A percentile compares a stretch with the other conserved stretches of the same genome.
Evolutionary conservation across 2,888 invertebrate species (phyloP).

Genomic region (Erebia aethiops): DNA sequence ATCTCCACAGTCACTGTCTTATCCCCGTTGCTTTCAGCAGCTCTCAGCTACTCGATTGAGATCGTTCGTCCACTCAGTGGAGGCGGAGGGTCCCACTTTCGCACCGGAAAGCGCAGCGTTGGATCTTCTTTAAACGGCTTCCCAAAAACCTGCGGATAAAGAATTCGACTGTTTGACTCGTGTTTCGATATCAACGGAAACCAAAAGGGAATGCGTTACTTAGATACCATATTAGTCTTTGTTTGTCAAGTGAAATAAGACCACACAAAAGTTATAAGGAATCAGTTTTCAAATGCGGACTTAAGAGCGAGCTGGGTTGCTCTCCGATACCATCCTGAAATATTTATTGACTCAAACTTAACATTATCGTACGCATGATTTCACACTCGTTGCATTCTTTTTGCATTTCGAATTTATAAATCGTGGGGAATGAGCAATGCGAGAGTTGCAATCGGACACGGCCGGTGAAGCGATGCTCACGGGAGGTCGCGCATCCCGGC

Average conservation of each 20-base stretch:
- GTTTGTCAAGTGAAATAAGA: not conserved
- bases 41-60: too few relatives aligned
- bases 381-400: slow-evolving; percentile 64
- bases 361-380: slow-evolving; percentile 65
- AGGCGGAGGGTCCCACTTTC: too few relatives aligned
- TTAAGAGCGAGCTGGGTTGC: not conserved
- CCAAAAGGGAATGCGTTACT: too few relatives aligned
- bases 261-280: not conserved
- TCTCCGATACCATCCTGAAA: slow-evolving; percentile 35
- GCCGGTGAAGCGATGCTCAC: slow-evolving; percentile 54
- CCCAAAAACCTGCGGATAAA: too few relatives aligned
- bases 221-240: too few relatives aligned
- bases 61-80: too few relatives aligned
- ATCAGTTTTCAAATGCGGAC: not conserved
- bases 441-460: slow-evolving; percentile 70
- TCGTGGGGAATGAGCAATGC: slow-evolving; percentile 66
- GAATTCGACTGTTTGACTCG: too few relatives aligned
- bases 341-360: slow-evolving; percentile 48
- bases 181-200: too few relatives aligned
- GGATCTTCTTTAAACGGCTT: too few relatives aligned
- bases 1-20: too few relatives aligned
- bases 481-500: slow-evolving; percentile 75
- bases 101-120: too few relatives aligned
- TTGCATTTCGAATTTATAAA: slow-evolving; percentile 69
- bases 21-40: too few relatives aligned